phyloP scores from a whole-genome alignment of 2,888 invertebrate species.

The Macrophya annulata region DNA sequence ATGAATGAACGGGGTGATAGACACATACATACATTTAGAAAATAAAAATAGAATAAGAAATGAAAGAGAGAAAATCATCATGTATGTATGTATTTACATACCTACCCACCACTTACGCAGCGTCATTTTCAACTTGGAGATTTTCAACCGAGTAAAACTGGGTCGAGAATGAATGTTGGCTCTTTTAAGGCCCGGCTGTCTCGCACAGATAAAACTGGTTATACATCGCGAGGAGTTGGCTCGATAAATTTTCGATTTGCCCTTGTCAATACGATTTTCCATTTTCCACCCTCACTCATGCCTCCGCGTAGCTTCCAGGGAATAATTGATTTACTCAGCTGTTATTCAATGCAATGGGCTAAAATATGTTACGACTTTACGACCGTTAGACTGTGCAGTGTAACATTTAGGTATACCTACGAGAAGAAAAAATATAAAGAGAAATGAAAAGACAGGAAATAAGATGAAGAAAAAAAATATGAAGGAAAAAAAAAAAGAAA shows the following conservation, averaged over 20 bases:
- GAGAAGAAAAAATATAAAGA: no score
- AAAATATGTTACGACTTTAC: slow-evolving; percentile 13
- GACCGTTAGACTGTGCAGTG: not conserved
- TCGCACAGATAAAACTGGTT: slow-evolving; percentile 58
- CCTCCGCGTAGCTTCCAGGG: not conserved
- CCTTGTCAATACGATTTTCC: slow-evolving; percentile 33
- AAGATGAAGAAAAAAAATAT: not conserved
- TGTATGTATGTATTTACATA: not conserved
- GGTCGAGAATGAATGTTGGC: slow-evolving; percentile 23
- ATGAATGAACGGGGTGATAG: not conserved
- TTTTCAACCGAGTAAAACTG: not conserved
- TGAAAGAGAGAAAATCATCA: not conserved
- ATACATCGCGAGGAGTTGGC: slow-evolving; percentile 52
- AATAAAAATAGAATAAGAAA: not conserved
- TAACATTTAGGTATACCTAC: not conserved
- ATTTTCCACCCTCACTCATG: slow-evolving; percentile 20
- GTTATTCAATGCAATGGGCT: slow-evolving; percentile 3
- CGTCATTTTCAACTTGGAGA: not conserved
- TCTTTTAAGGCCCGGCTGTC: slow-evolving; percentile 52
- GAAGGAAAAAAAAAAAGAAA: not conserved
- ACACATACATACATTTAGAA: not conserved
- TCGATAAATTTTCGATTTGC: slow-evolving; percentile 38
- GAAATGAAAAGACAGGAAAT: no score
- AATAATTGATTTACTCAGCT: slow-evolving; percentile 34
- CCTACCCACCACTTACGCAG: not conserved